Percentiles rank a stretch among this genome's conserved stretches.
Conservation (phyloP, 2,797 vertebrate species). For the Echeneis naucrates region DNA sequence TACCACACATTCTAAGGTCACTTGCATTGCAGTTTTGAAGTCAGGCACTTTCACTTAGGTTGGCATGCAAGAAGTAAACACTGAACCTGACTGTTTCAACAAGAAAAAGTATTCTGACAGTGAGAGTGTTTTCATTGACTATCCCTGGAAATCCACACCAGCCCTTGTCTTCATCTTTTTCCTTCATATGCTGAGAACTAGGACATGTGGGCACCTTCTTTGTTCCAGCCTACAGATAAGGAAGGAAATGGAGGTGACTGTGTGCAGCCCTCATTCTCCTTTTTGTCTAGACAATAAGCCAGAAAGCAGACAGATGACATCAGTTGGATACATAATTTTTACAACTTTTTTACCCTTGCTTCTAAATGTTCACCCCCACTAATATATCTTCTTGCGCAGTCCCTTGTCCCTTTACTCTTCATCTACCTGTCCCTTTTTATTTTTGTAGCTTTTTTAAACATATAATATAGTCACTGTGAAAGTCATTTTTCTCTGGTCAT, state of each 20-base stretch:
- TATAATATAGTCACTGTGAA: slow-evolving; percentile 27
- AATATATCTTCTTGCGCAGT: neutral
- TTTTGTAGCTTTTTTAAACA: slow-evolving; percentile 23
- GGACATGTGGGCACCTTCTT: slow-evolving; percentile 48
- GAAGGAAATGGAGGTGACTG: slow-evolving; percentile 61
- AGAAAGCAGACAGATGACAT: slow-evolving; percentile 64
- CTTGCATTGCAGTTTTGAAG: slow-evolving; percentile 23
- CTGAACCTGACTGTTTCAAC: slow-evolving; percentile 26
- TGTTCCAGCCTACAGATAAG: slow-evolving; percentile 39
- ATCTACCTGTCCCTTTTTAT: slow-evolving; percentile 40
- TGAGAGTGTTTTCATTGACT: slow-evolving; percentile 26
- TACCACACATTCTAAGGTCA: slow-evolving; percentile 59
- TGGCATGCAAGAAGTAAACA: slow-evolving; percentile 26
- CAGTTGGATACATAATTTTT: slow-evolving; percentile 50
- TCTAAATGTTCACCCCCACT: slow-evolving; percentile 19
- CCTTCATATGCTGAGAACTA: slow-evolving; percentile 41
- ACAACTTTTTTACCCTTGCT: slow-evolving; percentile 53
- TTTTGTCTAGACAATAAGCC: slow-evolving; percentile 66
- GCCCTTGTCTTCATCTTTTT: slow-evolving; percentile 22
- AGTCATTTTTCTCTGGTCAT: slow-evolving; percentile 30
- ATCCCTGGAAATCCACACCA: slow-evolving; percentile 38
- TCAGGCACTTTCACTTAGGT: slow-evolving; percentile 16
- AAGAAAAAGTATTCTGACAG: slow-evolving; percentile 37
- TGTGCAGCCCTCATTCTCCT: slow-evolving; percentile 35
- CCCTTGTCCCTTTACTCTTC: slow-evolving; percentile 20